Conservation (phyloP, 2,113 vertebrate species). For the Vimba vimba region DNA sequence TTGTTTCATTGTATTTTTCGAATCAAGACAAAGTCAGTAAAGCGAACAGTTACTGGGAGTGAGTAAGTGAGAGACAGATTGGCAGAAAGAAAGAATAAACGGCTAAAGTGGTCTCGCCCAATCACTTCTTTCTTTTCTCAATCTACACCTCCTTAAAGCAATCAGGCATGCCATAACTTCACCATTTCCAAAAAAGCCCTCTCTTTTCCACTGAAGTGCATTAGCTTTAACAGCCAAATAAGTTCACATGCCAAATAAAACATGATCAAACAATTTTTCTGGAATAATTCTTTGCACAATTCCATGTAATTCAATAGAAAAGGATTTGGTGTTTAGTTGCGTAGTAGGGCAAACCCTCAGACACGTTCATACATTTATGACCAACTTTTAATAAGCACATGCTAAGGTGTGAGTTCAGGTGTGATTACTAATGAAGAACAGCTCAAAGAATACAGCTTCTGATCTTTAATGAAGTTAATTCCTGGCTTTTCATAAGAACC, state of each 20-base stretch:
- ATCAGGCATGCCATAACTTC: neutral
- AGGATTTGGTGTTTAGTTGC: neutral
- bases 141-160: neutral
- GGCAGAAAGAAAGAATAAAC: neutral
- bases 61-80: constrained; percentile 4
- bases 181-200: neutral
- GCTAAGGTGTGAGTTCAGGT: neutral
- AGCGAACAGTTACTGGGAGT: neutral
- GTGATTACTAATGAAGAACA: neutral
- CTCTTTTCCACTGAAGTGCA: neutral
- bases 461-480: neutral
- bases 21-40: constrained; percentile 1
- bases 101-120: neutral
- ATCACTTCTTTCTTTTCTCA: neutral
- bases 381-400: neutral
- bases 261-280: no score
- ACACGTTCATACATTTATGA: neutral
- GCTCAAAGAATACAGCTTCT: neutral
- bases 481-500: neutral
- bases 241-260: neutral
- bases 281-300: neutral
- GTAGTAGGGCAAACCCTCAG: neutral
- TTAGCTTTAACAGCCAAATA: neutral
- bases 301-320: neutral
- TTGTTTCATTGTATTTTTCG: neutral